Evolutionary conservation across 2,888 invertebrate genomes (phyloP).

Genomic region (Amphipyra berbera): DNA sequence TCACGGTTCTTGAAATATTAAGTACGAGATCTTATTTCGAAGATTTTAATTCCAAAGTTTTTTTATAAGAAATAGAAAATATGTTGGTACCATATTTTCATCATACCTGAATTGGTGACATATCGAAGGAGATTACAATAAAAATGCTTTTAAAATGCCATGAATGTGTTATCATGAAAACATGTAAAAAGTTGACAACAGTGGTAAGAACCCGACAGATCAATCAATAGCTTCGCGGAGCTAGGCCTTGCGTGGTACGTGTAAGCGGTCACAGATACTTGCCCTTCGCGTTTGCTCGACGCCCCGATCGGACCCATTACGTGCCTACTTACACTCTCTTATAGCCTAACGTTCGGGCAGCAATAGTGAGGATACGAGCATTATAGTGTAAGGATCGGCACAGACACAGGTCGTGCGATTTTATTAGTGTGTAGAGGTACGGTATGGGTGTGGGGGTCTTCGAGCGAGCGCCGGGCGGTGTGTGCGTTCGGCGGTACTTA

Average conservation of each 20-base stretch:
- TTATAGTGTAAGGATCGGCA: constrained; percentile 58
- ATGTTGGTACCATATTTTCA: constrained; percentile 16
- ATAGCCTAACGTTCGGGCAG: constrained; percentile 30
- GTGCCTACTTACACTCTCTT: constrained; percentile 41
- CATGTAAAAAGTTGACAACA: constrained; percentile 78
- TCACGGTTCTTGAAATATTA: constrained; percentile 64
- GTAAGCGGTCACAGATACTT: constrained; percentile 89
- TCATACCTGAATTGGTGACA: constrained; percentile 34
- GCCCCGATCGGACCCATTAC: constrained; percentile 58
- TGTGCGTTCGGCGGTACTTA: constrained; percentile 94
- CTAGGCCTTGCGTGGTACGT: constrained; percentile 89
- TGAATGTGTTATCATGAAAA: constrained; percentile 78
- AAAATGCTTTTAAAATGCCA: constrained; percentile 33
- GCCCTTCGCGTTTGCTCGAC: constrained; percentile 84
- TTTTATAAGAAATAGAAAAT: constrained; percentile 13
- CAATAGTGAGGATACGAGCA: constrained; percentile 52
- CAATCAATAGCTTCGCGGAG: constrained; percentile 86
- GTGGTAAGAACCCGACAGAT: constrained; percentile 84
- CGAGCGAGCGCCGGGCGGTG: constrained; percentile 86
- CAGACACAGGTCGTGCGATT: constrained; percentile 64
- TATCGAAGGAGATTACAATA: constrained; percentile 18
- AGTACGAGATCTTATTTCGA: constrained; percentile 4
- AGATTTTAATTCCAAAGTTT: constrained; percentile 1
- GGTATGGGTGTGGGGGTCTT: constrained; percentile 71
- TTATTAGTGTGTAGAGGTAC: constrained; percentile 65